These are phyloP conservation scores for Sterrhoptilus dennistouni DNA, from an alignment of 2,113 vertebrate genomes.

Conservation along the genomic window DNA sequence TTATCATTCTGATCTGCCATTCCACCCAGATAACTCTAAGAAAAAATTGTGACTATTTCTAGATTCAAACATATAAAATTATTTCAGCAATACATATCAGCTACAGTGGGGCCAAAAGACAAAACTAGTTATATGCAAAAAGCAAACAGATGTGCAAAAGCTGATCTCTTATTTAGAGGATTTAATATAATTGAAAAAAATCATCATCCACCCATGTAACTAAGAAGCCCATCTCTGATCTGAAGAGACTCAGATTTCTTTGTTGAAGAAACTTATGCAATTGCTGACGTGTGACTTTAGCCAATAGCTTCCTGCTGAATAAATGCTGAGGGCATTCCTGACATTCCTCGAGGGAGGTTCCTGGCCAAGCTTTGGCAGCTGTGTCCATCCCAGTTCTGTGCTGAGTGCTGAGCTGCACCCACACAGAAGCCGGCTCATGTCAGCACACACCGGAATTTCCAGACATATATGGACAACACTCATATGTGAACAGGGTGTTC, in stretches of 20 bases:
- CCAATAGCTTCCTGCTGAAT: neutral
- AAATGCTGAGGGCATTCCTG: conserved; percentile 44
- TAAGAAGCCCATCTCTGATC: neutral
- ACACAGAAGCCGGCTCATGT: accelerated
- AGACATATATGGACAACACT: conserved; percentile 4
- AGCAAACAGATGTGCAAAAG: neutral
- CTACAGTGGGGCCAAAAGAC: neutral
- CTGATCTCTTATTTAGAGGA: neutral
- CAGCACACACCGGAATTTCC: neutral
- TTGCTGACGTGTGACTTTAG: neutral
- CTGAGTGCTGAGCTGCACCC: neutral
- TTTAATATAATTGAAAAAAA: neutral
- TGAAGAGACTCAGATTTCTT: neutral
- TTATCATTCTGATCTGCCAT: neutral
- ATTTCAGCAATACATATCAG: neutral
- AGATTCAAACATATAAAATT: neutral
- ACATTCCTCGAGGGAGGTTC: conserved; percentile 27
- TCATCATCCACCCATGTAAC: neutral
- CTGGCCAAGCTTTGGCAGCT: neutral
- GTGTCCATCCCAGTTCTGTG: neutral
- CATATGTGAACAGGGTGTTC: neutral
- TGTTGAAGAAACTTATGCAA: neutral
- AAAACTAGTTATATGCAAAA: neutral
- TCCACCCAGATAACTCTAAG: neutral
- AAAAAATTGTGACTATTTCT: neutral